phyloP scores from a whole-genome alignment of 2,888 invertebrate genomes.

The Leucophenga maculata region DNA sequence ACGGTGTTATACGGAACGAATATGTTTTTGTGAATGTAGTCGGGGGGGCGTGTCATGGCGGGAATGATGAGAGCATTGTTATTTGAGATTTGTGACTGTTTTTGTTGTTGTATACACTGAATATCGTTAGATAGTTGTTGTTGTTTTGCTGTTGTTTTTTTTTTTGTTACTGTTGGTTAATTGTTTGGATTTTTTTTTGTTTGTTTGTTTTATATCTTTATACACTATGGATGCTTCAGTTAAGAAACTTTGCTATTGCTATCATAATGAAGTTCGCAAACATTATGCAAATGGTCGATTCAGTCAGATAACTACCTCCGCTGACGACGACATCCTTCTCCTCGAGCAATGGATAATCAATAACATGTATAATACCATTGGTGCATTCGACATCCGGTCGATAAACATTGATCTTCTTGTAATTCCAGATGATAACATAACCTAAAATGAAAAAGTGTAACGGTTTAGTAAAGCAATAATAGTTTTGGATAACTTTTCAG shows the following conservation, averaged over 20 bases:
- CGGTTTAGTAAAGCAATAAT: constrained; percentile 14
- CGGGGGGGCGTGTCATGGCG: no score
- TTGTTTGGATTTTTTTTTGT: not conserved
- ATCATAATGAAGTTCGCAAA: constrained; percentile 71
- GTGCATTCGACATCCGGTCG: constrained; percentile 95
- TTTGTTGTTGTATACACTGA: no score
- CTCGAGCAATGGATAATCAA: constrained; percentile 88
- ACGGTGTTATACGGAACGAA: no score
- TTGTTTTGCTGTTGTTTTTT: constrained; percentile 34
- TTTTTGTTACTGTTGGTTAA: constrained; percentile 21
- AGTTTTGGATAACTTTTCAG: no score
- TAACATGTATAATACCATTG: constrained; percentile 95
- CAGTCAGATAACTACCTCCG: constrained; percentile 70
- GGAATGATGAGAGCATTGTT: constrained; percentile 48
- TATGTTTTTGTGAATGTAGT: no score
- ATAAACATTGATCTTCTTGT: constrained; percentile 86
- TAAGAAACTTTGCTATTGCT: constrained; percentile 70
- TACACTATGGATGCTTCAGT: constrained; percentile 55
- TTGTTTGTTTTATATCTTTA: constrained; percentile 29
- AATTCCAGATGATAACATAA: constrained; percentile 89
- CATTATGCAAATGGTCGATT: constrained; percentile 69
- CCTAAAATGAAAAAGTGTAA: constrained; percentile 73
- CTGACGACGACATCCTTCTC: constrained; percentile 85
- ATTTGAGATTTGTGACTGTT: no score
- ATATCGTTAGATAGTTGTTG: no score